Percentiles rank a stretch among this genome's conserved stretches.
Conservation (phyloP, 2,888 invertebrate genomes). For the Drosophila pseudotalamancana region DNA sequence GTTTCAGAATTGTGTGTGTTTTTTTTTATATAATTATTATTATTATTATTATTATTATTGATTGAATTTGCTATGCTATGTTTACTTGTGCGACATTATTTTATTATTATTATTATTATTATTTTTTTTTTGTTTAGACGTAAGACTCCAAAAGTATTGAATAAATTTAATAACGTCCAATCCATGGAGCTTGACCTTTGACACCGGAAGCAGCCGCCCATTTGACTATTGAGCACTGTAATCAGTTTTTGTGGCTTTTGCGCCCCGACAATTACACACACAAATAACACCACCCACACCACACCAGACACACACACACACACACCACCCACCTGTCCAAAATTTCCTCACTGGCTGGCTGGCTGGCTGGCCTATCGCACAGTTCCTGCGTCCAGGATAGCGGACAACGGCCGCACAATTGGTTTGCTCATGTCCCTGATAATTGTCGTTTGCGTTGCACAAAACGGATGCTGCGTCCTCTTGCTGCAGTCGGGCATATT, state of each 20-base stretch:
- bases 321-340: background rate
- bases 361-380: constrained; percentile 52
- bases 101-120: too few relatives aligned
- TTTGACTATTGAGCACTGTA: constrained; percentile 55
- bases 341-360: background rate
- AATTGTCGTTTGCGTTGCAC: constrained; percentile 74
- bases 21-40: background rate
- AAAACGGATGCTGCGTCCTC: constrained; percentile 60
- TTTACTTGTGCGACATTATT: constrained; percentile 19
- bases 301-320: background rate
- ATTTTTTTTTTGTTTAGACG: constrained; percentile 44
- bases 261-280: constrained; percentile 62
- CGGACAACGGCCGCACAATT: constrained; percentile 54
- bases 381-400: constrained; percentile 52
- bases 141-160: constrained; percentile 72
- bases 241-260: constrained; percentile 62
- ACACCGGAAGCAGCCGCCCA: constrained; percentile 31
- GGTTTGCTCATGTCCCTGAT: constrained; percentile 78
- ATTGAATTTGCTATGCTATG: constrained; percentile 13
- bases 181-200: constrained; percentile 8
- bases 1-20: constrained; percentile 22
- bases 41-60: too few relatives aligned
- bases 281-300: constrained; percentile 39
- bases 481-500: constrained; percentile 1
- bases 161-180: constrained; percentile 70